A percentile compares a stretch with the other conserved stretches of the same genome.
Conservation (phyloP, 2,113 vertebrate species). For the Cavia aperea region DNA sequence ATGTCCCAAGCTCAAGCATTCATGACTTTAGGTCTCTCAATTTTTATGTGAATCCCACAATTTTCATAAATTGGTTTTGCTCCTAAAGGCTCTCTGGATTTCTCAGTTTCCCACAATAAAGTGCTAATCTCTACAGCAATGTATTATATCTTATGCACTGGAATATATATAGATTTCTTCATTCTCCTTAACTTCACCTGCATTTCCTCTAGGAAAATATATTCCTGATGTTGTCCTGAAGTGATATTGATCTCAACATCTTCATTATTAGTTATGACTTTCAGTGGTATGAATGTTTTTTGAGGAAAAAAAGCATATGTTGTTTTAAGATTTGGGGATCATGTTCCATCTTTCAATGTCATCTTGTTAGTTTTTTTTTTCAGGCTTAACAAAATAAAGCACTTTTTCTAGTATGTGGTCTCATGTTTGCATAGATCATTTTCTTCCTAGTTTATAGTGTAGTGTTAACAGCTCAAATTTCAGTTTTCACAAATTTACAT, state of each 20-base stretch:
- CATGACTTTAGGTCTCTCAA: neutral
- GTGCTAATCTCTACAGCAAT: neutral
- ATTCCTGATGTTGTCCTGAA: neutral
- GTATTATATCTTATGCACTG: neutral
- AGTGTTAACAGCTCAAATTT: neutral
- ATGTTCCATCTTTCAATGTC: neutral
- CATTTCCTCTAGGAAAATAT: neutral
- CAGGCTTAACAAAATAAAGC: neutral
- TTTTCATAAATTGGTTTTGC: neutral
- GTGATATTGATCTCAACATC: neutral
- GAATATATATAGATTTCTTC: neutral
- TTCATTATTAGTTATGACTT: neutral
- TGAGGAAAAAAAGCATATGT: neutral
- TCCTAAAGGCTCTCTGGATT: neutral
- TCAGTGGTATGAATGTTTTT: neutral
- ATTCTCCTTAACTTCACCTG: neutral
- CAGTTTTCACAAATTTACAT: constrained; percentile 1
- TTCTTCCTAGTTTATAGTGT: neutral
- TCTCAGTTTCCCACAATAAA: neutral
- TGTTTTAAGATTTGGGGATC: neutral
- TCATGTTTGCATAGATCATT: neutral
- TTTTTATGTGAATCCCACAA: neutral
- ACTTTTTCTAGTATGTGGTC: neutral
- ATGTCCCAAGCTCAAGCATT: neutral
- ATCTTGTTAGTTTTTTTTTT: neutral